A percentile compares a stretch with the other conserved stretches of the same genome.
Evolutionary conservation across 1,140 invertebrate species (phyloP).

Genomic region (Euwallacea fornicatus): DNA sequence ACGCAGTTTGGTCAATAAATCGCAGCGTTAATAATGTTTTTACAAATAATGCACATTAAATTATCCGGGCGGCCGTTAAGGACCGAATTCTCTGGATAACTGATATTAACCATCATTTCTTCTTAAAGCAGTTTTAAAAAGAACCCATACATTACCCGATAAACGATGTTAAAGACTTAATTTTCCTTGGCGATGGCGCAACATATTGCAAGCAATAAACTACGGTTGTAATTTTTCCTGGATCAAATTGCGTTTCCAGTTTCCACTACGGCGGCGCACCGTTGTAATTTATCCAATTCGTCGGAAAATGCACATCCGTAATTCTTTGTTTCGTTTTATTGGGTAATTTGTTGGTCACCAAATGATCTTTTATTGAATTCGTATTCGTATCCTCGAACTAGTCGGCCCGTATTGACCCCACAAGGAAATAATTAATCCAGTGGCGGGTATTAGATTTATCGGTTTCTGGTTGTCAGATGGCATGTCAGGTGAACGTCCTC

Average conservation of each 20-base stretch:
- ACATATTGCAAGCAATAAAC: conserved; percentile 19
- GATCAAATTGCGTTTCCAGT: conserved; percentile 22
- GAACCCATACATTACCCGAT: not conserved
- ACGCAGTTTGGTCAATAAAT: too few species aligned
- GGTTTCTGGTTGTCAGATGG: too few species aligned
- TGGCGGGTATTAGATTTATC: not conserved
- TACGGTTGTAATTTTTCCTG: conserved; percentile 19
- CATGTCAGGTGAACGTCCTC: too few species aligned
- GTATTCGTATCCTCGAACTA: conserved; percentile 3
- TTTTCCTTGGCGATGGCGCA: conserved; percentile 14
- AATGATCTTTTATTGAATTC: conserved; percentile 37
- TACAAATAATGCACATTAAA: too few species aligned
- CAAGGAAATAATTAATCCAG: conserved; percentile 7
- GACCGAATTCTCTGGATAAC: too few species aligned
- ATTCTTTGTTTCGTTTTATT: conserved; percentile 36
- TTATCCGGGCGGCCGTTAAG: too few species aligned
- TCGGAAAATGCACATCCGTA: conserved; percentile 31
- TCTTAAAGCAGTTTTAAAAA: too few species aligned
- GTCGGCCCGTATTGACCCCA: not conserved
- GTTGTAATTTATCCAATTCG: conserved; percentile 30
- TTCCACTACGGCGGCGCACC: not conserved
- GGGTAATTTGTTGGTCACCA: conserved; percentile 37
- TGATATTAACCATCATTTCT: too few species aligned
- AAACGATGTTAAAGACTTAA: conserved; percentile 7
- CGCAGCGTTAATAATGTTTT: too few species aligned